Evolutionary conservation across 2,797 vertebrate genomes (phyloP).

Genomic region (Eulemur albifrons): DNA sequence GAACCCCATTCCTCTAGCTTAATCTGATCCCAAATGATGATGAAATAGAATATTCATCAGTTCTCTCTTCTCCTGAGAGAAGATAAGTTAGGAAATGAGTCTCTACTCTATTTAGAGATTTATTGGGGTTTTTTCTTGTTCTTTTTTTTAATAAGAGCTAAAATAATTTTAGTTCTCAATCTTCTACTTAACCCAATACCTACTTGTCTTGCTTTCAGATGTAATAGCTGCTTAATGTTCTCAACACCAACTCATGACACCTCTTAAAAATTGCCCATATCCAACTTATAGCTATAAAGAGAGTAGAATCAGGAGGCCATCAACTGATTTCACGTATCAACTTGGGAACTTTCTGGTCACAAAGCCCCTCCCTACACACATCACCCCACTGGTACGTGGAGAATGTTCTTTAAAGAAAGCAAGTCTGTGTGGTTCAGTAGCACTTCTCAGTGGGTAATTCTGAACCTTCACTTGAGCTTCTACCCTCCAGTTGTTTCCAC

Average conservation of each 20-base stretch:
- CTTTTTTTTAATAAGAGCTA: not conserved
- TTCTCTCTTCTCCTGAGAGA: slow-evolving; percentile 37
- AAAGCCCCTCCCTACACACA: not conserved
- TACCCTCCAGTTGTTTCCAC: not conserved
- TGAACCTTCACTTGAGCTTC: not conserved
- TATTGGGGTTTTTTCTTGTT: not conserved
- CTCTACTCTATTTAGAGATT: not conserved
- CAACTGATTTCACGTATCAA: not conserved
- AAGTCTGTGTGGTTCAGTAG: not conserved
- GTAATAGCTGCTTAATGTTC: not conserved
- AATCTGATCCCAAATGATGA: slow-evolving; percentile 55
- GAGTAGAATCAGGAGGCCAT: not conserved
- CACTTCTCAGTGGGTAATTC: not conserved
- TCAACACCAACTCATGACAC: not conserved
- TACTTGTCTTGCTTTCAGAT: not conserved
- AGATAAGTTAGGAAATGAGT: not conserved
- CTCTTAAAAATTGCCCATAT: not conserved
- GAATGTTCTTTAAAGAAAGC: not conserved
- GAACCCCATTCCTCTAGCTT: slow-evolving; percentile 36
- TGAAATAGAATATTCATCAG: slow-evolving; percentile 61
- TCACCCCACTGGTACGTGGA: not conserved
- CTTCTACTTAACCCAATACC: not conserved
- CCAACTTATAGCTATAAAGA: not conserved
- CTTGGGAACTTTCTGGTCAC: not conserved
- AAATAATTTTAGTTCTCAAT: not conserved